A percentile compares a stretch with the other conserved stretches of the same genome.
Evolutionary conservation across 2,797 vertebrate genomes (phyloP).

Genomic region (Trichosurus vulpecula): DNA sequence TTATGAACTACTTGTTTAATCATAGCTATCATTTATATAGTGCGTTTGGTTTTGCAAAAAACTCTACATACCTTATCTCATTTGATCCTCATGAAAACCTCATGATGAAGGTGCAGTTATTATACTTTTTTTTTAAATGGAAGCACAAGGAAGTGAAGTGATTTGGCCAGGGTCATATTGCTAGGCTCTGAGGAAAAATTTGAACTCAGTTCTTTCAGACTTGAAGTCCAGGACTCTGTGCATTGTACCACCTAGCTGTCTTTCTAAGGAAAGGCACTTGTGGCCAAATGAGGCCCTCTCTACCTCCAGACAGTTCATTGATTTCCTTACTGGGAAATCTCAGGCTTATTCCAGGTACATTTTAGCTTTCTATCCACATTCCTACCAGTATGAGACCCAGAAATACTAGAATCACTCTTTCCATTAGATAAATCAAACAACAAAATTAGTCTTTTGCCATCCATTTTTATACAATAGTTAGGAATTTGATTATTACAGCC

Average conservation of each 20-base stretch:
- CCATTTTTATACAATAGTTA: conserved; percentile 68
- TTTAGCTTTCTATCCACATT: not conserved
- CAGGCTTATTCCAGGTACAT: not conserved
- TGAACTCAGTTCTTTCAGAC: not conserved
- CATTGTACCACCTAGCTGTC: not conserved
- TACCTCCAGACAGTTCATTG: not conserved
- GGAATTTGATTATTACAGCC: conserved; percentile 77
- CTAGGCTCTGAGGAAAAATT: not conserved
- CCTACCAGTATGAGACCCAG: not conserved
- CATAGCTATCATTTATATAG: not conserved
- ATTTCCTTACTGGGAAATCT: not conserved
- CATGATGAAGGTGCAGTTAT: not conserved
- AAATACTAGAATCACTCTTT: not conserved
- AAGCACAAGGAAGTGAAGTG: not conserved
- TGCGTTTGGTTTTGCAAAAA: not conserved
- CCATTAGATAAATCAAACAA: conserved; percentile 8
- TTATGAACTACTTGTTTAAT: not conserved
- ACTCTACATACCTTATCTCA: not conserved
- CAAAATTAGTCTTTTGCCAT: conserved; percentile 18
- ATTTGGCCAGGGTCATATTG: not conserved
- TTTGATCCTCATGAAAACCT: not conserved
- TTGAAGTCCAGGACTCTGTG: not conserved
- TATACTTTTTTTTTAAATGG: not conserved
- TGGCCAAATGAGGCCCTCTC: not conserved
- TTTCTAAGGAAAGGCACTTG: not conserved